Evolutionary conservation across 2,888 invertebrate genomes (phyloP).

Genomic region (Drosophila algonquin): DNA sequence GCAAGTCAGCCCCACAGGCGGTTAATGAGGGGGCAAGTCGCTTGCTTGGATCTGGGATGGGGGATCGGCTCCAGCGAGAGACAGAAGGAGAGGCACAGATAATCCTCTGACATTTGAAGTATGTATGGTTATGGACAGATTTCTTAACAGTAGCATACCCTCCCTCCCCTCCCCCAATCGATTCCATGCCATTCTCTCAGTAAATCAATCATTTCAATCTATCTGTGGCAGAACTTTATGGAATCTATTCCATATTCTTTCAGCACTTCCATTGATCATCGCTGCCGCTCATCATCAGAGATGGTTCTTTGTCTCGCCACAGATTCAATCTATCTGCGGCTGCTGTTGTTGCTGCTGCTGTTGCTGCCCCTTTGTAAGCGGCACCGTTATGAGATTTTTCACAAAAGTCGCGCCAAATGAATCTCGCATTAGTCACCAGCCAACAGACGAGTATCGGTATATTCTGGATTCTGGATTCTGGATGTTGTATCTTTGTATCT

Average conservation of each 20-base stretch:
- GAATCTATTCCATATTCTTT: conserved; percentile 27
- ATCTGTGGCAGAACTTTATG: background rate
- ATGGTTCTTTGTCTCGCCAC: conserved; percentile 27
- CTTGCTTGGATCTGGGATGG: conserved; percentile 2
- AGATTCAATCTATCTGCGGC: conserved; percentile 23
- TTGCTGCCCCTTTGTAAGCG: conserved; percentile 25
- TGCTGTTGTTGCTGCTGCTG: background rate
- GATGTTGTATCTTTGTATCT: conserved; percentile 17
- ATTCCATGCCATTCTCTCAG: background rate
- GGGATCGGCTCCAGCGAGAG: background rate
- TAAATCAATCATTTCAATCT: background rate
- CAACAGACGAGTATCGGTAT: conserved; percentile 29
- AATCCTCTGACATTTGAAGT: background rate
- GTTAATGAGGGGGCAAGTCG: conserved; percentile 39
- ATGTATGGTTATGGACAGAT: background rate
- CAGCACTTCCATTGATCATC: conserved; percentile 33
- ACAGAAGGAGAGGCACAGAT: background rate
- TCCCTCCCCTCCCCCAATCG: no score
- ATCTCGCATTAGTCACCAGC: conserved; percentile 53
- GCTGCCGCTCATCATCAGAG: background rate
- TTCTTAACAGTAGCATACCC: no score
- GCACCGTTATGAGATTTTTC: conserved; percentile 55
- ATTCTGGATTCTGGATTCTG: conserved; percentile 30
- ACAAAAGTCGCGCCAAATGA: conserved; percentile 25
- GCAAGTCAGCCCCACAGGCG: conserved; percentile 1